Evolutionary conservation across 2,888 invertebrate species (phyloP), one percentile per base, ranked within the genome.

Genomic region (Lasioglossum marginatum): DNA sequence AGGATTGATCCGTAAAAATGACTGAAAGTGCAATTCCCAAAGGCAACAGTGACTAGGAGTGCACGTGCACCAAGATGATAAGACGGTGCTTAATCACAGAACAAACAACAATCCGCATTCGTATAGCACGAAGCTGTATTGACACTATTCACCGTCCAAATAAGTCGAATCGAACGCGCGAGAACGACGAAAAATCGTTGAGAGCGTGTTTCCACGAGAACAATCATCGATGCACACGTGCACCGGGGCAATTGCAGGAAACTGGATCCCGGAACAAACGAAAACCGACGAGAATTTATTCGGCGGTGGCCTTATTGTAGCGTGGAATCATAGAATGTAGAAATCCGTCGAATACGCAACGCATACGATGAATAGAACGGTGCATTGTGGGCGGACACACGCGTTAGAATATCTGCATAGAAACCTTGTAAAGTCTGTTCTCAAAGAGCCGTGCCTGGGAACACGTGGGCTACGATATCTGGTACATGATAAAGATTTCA

Each of bases 391-490:
- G 90, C 88, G 87, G 77, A 81, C 82, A 73, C 72, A 63, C 45
- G 68, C 45, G 48, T 40, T 75, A 57, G 72, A n/a, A 48, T 86
- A 88, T 90, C 88, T 88, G 85, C 85, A 90, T 88, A 77, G 87
- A 83, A 82, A 77, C 87, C 88, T 88, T 85, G 88, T 60, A 83
- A 77, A 83, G 73, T 83, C 82, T 34, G 77, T 80, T 81, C 74
- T 85, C 77, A 74, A 86, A 72, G 83, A 80, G 72, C 57, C 77
- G 68, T 73, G 70, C 77, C 68, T 70, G 82, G n/a, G 79, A 48
- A 84, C 83, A 88, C 87, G 89, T 90, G 85, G 89, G 87, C 83
- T 79, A 86, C 76, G 75, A 82, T 91, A 90, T 89, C 91, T 91
- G 82, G 81, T 89, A 88, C 81, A 77, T 80, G 90, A 90, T 87